Conservation (phyloP, 1,140 invertebrate species). For the Heliconius hermathena region DNA sequence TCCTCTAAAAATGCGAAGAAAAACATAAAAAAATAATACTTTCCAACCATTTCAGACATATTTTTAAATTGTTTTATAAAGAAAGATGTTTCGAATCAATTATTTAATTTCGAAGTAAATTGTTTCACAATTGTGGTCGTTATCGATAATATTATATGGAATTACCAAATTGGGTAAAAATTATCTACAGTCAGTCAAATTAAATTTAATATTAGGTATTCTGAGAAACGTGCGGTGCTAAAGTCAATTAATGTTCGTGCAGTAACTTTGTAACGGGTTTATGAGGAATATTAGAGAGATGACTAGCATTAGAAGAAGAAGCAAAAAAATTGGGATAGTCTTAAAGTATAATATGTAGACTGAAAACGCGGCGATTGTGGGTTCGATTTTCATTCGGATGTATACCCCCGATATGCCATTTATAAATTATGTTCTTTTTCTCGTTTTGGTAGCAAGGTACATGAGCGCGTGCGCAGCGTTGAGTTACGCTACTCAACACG, state of each 20-base stretch:
- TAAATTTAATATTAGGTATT: conserved; percentile 21
- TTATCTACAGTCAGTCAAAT: conserved; percentile 7
- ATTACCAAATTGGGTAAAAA: conserved; percentile 23
- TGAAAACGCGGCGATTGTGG: too few relatives aligned
- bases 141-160: conserved; percentile 21
- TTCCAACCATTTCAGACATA: background rate
- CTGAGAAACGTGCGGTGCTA: conserved; percentile 4
- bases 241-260: conserved; percentile 3
- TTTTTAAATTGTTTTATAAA: background rate
- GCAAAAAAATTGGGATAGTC: too few relatives aligned
- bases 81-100: conserved; percentile 17
- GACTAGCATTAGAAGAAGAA: background rate
- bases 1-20: too few relatives aligned
- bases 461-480: too few relatives aligned
- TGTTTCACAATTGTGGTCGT: conserved; percentile 25
- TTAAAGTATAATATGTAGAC: too few relatives aligned
- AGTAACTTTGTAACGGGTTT: background rate
- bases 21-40: background rate
- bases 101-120: conserved; percentile 23
- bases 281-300: background rate
- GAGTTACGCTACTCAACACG: too few relatives aligned
- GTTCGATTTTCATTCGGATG: too few relatives aligned
- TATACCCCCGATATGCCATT: too few relatives aligned
- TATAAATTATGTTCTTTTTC: too few relatives aligned
- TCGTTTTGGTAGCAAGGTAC: too few relatives aligned